Base-by-base conservation (phyloP, 64 coral and sea anemone species). In the Stichodactyla helianthus region DNA sequence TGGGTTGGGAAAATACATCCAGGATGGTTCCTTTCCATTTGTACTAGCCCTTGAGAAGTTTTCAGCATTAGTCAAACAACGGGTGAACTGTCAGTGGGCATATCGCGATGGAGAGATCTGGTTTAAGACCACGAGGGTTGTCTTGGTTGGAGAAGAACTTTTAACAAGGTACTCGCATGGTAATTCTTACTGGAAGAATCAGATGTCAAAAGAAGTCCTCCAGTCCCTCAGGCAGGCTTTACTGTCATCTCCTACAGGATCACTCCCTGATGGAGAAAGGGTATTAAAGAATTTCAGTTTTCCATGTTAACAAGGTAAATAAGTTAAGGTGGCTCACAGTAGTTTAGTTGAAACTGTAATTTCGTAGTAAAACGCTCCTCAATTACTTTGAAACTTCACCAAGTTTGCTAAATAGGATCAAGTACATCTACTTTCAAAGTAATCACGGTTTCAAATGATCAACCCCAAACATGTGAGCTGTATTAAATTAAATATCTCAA, bases 1-100 rank as follows among this genome's bases (percentile, higher is more conserved):
- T 18, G 89, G 89, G 16, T 86, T 91, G 86, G 89, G 89, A 25
- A 86, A 91, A 19, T 22, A 86, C 13, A 79, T 91, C 10, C 89
- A 91, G 52, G 71, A 91, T 79, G 89, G 89, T 64, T 83, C 59
- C 50, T 91, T 91, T 27, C 89, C 89, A 91, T 91, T 91, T 52
- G 26, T 78, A 59, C 16, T 91, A 57, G 83, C 89, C 25, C 83
- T 23, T 16, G 83, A 91, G 83, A 91, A 91, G 27, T 91, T 91
- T 79, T 58, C 44, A 13, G 28, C 55, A 52, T 71, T 91, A 5
- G 71, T 91, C 54, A 91, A 86, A 51, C 18, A 64, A 50, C 64
- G 89, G 18, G 15, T 91, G 77, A 91, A 91, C 58, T 91, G 89
- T 3, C 13, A 64, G 20, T 64, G 13, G 61, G 13, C 50, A 91